phyloP scores from a whole-genome alignment of 2,113 vertebrate species.

The Atherinomorus stipes region DNA sequence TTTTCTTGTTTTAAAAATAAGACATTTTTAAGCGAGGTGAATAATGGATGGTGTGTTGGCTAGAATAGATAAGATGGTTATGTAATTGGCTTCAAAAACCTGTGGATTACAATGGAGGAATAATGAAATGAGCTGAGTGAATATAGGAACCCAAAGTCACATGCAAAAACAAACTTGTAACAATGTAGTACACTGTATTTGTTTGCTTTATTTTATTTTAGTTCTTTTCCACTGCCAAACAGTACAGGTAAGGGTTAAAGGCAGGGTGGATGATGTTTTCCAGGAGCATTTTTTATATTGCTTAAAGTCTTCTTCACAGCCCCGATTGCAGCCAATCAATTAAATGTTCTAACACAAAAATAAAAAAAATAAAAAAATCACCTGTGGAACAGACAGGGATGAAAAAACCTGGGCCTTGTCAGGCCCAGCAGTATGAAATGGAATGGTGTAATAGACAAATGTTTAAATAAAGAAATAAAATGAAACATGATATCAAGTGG shows the following conservation, averaged over 20 bases:
- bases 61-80: neutral
- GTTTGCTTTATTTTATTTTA: neutral
- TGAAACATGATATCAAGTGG: too few relatives aligned
- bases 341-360: too few relatives aligned
- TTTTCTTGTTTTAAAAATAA: neutral
- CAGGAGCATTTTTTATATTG: too few relatives aligned
- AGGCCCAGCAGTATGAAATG: too few relatives aligned
- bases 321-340: too few relatives aligned
- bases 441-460: too few relatives aligned
- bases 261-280: too few relatives aligned
- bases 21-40: too few relatives aligned
- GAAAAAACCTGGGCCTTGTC: too few relatives aligned
- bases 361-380: neutral
- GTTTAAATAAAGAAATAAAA: too few relatives aligned
- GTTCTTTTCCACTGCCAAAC: neutral
- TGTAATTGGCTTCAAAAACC: neutral
- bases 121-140: neutral
- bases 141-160: neutral
- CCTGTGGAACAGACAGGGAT: too few relatives aligned
- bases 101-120: constrained; percentile 1
- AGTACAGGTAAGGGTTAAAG: constrained; percentile 20
- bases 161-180: neutral
- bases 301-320: too few relatives aligned
- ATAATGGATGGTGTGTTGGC: neutral
- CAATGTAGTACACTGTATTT: neutral